Base-by-base conservation (phyloP, 2,888 invertebrate genomes). In the Tenthredo amoena region DNA sequence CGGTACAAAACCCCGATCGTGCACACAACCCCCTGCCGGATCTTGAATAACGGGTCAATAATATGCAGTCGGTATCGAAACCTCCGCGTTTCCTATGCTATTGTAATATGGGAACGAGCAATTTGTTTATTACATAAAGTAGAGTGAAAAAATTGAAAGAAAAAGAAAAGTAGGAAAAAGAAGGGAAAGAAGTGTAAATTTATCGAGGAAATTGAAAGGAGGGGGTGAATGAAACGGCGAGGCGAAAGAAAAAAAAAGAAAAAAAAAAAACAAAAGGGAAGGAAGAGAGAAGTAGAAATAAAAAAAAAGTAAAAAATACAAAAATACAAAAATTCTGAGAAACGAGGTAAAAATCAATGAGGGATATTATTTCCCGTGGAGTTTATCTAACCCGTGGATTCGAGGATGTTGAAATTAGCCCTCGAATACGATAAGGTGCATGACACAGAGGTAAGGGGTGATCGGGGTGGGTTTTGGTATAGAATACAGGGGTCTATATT, bases 401-500 rank as follows among this genome's bases (percentile, higher is more conserved):
- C n/a, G 55, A 55, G 55, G 55, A 55, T 55, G n/a, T 55, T n/a
- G 55, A 55, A 55, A 55, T 55, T 55, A 55, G 55, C 55, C 55
- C 55, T 55, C 55, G 55, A 55, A 55, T 55, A 55, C n/a, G 55
- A 55, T 55, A 26, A 62, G 37, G 37, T 71, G 34, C 71, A 37
- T 71, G 71, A 71, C 31, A 37, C 71, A 68, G 26, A 15, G 47
- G 6, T 21, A 15, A 9, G 21, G 47, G 26, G 76, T 26, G 40
- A 40, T 12, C 34, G 79, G 7, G 34, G 58, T 58, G 18, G n/a
- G 55, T 65, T 58, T 62, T 50, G 37, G 43, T 89, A 88, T 87
- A 89, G 89, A 89, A 88, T 89, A 89, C 87, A 82, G 88, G 88
- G 87, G 87, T 88, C 90, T 89, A 90, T 91, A 92, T 92, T 91